Base-by-base conservation (phyloP, 2,797 vertebrate genomes). In the Amblyraja radiata region DNA sequence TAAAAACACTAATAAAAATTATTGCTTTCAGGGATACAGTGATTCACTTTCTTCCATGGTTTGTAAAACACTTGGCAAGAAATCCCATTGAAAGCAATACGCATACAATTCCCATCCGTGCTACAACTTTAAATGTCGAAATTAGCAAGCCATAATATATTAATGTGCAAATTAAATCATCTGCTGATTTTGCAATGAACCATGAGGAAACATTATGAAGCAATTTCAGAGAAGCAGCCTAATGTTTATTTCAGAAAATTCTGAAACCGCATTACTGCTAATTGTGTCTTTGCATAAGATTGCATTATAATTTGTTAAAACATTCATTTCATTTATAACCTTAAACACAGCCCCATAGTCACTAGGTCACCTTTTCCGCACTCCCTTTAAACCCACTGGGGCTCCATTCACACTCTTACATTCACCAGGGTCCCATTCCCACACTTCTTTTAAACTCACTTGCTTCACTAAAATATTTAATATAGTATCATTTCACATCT, bases 171-270 rank as follows among this genome's bases (percentile, higher is more conserved):
- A 92, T 92, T 92, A 11, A 92, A 46, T 92, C 90, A 92, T 36
- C 90, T 76, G 90, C 73, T 74, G 39, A 92, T 92, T 71, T 92
- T 58, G 73, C 90, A 92, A 76, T 92, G 90, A 58, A 4, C 58
- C 71, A 76, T n/a, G 71, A 92, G 23, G 90, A 71, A 92, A 76
- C 39, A 76, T 71, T 92, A 92, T 76, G 54, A 92, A 46, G 73
- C 73, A 92, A 92, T 71, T 74, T 92, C 25, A 74, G 90, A 92
- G 73, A 76, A 92, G 46, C 39, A 92, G 71, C 90, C 74, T 54
- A 28, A 74, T n/a, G 25, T 71, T 74, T 39, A 92, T 54, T 92
- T 39, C 90, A 92, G 90, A 74, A 92, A 92, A 73, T 92, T 92
- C n/a, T 92, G 71, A 76, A 92, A 92, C 39, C 28, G 8, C 71